These are phyloP conservation scores for Mesitornis unicolor DNA, from an alignment of 2,113 vertebrate genomes.

Conservation along the genomic window DNA sequence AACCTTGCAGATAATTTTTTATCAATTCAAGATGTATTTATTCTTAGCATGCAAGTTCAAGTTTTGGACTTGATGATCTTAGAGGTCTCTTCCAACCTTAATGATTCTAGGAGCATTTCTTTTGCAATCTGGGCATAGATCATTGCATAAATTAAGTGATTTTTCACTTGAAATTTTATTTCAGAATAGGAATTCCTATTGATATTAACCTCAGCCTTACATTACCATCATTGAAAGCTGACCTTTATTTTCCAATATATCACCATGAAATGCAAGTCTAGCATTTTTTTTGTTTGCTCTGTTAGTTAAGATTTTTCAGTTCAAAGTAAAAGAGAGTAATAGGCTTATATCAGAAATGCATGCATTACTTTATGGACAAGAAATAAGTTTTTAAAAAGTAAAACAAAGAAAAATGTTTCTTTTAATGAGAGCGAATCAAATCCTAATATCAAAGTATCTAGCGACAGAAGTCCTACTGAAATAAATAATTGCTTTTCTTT, in stretches of 20 bases:
- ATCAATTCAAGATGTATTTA: slow-evolving; percentile 35
- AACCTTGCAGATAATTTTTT: not conserved
- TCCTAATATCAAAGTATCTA: not conserved
- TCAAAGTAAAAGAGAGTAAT: not conserved
- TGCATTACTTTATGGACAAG: not conserved
- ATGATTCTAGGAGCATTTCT: slow-evolving; percentile 44
- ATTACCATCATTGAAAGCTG: not conserved
- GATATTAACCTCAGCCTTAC: not conserved
- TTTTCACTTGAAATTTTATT: slow-evolving; percentile 55
- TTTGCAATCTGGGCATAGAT: slow-evolving; percentile 44
- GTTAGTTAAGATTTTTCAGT: not conserved
- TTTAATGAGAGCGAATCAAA: not conserved
- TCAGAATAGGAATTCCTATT: not conserved
- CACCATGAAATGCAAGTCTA: not conserved
- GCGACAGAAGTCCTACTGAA: not conserved
- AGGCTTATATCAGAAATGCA: not conserved
- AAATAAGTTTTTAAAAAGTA: not conserved
- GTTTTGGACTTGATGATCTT: too few species aligned
- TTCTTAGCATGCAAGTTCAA: slow-evolving; percentile 39
- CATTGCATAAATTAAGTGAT: slow-evolving; percentile 30
- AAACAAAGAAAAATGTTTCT: not conserved
- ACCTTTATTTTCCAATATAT: slow-evolving; percentile 11
- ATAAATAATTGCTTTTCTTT: not conserved
- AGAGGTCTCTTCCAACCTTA: too few species aligned
- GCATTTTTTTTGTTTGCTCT: not conserved